These are phyloP conservation scores for Hormaphis cornu DNA, from an alignment of 1,140 invertebrate species.

Conservation along the genomic window DNA sequence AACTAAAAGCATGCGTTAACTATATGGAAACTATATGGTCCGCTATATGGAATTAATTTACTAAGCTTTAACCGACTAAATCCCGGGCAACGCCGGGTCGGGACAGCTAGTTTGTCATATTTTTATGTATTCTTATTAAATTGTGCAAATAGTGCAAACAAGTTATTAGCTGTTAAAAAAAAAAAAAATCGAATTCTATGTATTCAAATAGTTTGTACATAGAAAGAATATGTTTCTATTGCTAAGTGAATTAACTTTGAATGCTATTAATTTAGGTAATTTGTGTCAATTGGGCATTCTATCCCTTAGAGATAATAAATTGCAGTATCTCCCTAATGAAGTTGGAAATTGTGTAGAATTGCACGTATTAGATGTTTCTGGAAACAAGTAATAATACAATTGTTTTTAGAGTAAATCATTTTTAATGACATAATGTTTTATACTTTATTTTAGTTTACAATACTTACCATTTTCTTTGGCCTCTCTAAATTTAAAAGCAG, in stretches of 20 bases:
- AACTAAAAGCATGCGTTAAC: no score
- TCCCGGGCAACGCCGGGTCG: no score
- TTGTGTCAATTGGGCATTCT: conserved; percentile 82
- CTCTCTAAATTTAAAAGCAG: conserved; percentile 89
- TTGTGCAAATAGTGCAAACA: no score
- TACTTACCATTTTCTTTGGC: conserved; percentile 94
- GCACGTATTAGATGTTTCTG: conserved; percentile 94
- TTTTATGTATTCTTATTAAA: no score
- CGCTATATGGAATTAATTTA: no score
- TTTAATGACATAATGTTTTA: conserved; percentile 17
- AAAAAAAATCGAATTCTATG: neutral
- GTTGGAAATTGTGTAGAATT: conserved; percentile 85
- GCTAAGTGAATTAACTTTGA: neutral
- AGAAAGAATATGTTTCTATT: neutral
- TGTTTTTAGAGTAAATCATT: neutral
- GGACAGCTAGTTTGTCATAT: no score
- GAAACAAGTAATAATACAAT: conserved; percentile 64
- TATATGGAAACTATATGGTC: no score
- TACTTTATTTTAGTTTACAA: conserved; percentile 62
- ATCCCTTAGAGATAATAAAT: conserved; percentile 89
- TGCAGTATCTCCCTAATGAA: conserved; percentile 82
- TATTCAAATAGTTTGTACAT: neutral
- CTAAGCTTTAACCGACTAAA: no score
- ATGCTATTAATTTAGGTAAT: conserved; percentile 47
- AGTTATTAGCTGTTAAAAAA: neutral